phyloP scores from a whole-genome alignment of 2,113 vertebrate species.

The Meriones unguiculatus region DNA sequence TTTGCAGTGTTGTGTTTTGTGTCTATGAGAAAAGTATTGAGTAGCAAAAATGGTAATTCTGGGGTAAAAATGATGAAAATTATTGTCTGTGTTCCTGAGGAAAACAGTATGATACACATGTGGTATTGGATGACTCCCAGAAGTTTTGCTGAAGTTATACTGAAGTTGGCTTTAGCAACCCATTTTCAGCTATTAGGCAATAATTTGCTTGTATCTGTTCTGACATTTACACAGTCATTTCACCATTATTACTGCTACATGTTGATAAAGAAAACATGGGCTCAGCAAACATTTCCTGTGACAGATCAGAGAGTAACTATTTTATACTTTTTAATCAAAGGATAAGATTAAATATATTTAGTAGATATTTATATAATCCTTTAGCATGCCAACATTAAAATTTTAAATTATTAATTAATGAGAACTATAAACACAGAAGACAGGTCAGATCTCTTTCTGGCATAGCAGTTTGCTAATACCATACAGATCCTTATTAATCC shows the following conservation, averaged over 20 bases:
- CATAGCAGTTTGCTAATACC: not conserved
- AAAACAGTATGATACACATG: not conserved
- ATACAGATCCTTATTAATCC: not conserved
- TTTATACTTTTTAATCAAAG: not conserved
- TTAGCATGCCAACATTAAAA: conserved; percentile 9
- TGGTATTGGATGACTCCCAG: not conserved
- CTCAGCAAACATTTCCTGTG: not conserved
- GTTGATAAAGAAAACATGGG: not conserved
- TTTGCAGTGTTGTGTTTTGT: not conserved
- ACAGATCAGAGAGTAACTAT: not conserved
- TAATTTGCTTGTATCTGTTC: not conserved
- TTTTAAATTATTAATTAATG: not conserved
- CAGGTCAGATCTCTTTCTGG: not conserved
- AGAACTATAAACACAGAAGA: not conserved
- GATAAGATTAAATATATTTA: not conserved
- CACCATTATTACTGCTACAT: not conserved
- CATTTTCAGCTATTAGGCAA: not conserved
- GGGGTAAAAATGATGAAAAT: not conserved
- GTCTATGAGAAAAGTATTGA: not conserved
- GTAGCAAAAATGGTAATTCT: not conserved
- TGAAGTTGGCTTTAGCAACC: not conserved
- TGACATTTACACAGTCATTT: not conserved
- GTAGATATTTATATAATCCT: not conserved
- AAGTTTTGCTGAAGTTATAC: not conserved
- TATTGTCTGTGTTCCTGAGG: not conserved